Evolutionary conservation across 2,113 vertebrate genomes (phyloP).

Genomic region (Puffinus mauretanicus): DNA sequence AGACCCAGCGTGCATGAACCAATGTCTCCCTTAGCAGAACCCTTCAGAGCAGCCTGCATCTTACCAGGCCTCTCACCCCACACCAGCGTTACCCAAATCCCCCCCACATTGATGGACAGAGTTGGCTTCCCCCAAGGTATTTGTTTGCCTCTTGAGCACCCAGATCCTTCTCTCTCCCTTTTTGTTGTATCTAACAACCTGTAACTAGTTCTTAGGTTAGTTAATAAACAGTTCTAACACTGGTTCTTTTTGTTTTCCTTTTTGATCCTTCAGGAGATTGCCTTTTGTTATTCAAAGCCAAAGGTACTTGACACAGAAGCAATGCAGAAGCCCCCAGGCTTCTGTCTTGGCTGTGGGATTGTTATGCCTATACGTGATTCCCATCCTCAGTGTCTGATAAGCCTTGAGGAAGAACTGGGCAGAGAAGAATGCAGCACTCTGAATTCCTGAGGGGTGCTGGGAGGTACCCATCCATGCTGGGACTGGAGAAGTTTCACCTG

Average conservation of each 20-base stretch:
- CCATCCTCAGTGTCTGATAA: slow-evolving; percentile 11
- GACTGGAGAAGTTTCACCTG: background rate
- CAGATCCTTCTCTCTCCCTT: background rate
- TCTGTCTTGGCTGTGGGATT: background rate
- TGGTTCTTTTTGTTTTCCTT: background rate
- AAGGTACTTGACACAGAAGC: slow-evolving; percentile 20
- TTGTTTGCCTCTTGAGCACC: background rate
- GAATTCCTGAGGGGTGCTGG: slow-evolving; percentile 11
- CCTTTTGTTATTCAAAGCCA: slow-evolving; percentile 25
- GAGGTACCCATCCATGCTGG: background rate
- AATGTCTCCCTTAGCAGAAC: background rate
- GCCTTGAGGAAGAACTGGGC: background rate
- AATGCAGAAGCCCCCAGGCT: slow-evolving; percentile 34
- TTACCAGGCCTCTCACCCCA: background rate
- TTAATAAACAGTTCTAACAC: slow-evolving; percentile 8
- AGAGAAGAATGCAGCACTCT: background rate
- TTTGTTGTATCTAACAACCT: background rate
- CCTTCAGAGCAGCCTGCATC: background rate
- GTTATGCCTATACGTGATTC: background rate
- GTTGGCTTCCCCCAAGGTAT: background rate
- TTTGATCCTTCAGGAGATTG: slow-evolving; percentile 1
- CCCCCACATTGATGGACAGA: no score
- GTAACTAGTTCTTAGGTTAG: background rate
- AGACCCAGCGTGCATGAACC: fast-evolving
- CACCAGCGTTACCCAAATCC: background rate